A percentile compares a stretch with the other conserved stretches of the same genome.
Conservation (phyloP, 1,140 invertebrate species). For the Galendromus occidentalis region DNA sequence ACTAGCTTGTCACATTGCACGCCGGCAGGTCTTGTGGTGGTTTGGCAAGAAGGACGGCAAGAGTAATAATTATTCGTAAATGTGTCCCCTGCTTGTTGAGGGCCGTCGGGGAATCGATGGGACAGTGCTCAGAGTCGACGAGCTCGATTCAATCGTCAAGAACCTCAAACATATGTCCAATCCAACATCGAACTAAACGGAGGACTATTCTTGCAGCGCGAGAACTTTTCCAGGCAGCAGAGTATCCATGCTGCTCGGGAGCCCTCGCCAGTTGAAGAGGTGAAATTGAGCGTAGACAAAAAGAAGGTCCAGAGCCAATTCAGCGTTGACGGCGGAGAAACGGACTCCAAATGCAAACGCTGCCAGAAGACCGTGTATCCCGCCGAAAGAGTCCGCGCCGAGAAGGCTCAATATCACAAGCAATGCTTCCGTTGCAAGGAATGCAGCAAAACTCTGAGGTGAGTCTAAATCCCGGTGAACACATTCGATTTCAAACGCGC, state of each 20-base stretch:
- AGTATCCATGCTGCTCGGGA: conserved; percentile 9
- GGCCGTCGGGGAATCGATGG: too few relatives aligned
- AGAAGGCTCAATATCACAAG: conserved; percentile 65
- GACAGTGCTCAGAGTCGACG: too few relatives aligned
- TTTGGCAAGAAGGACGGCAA: too few relatives aligned
- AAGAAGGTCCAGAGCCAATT: conserved; percentile 45
- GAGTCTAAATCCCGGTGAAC: conserved; percentile 24
- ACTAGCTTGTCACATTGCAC: too few relatives aligned
- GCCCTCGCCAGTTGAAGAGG: conserved; percentile 28
- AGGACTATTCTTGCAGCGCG: not conserved
- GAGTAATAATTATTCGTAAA: too few relatives aligned
- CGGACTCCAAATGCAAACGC: conserved; percentile 39
- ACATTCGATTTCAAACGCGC: too few relatives aligned
- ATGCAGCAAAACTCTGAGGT: conserved; percentile 71
- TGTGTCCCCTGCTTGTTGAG: too few relatives aligned
- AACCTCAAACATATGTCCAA: too few relatives aligned
- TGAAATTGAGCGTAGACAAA: conserved; percentile 42
- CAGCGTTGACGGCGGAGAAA: conserved; percentile 30
- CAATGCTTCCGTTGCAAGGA: conserved; percentile 72
- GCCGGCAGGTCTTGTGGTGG: too few relatives aligned
- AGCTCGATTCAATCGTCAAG: too few relatives aligned
- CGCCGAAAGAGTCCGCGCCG: conserved; percentile 79
- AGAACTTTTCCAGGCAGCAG: conserved; percentile 3
- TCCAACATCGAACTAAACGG: too few relatives aligned
- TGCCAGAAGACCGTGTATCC: conserved; percentile 75